Conservation (phyloP, 2,888 invertebrate species). For the Agrochola circellaris region DNA sequence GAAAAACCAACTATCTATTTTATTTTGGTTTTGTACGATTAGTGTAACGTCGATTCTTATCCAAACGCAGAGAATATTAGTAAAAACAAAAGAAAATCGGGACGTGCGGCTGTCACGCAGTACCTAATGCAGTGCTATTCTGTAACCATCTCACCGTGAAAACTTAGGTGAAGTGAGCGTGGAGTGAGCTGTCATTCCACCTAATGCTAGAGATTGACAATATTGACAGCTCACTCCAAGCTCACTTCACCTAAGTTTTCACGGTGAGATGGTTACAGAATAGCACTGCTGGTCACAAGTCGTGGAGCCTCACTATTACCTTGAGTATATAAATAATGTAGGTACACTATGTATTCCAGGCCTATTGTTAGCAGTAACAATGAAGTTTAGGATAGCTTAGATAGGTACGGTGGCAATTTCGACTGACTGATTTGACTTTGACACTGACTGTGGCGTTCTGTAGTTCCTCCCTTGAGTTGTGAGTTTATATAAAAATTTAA, state of each 20-base stretch:
- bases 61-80: constrained; percentile 38
- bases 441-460: neutral
- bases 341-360: constrained; percentile 24
- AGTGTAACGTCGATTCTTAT: constrained; percentile 23
- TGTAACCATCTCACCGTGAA: too few relatives aligned
- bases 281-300: constrained; percentile 68
- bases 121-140: too few relatives aligned
- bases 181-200: too few relatives aligned
- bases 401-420: neutral
- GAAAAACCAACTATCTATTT: too few relatives aligned
- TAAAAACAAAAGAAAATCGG: constrained; percentile 38
- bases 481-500: too few relatives aligned
- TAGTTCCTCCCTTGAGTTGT: too few relatives aligned
- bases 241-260: too few relatives aligned
- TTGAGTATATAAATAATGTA: constrained; percentile 36
- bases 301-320: constrained; percentile 34
- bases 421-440: constrained; percentile 16
- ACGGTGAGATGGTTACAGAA: too few relatives aligned
- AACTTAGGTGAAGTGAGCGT: too few relatives aligned
- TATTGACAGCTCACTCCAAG: too few relatives aligned
- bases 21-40: too few relatives aligned
- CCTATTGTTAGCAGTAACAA: constrained; percentile 45
- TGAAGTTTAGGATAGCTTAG: neutral
- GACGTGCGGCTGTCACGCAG: constrained; percentile 75
- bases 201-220: too few relatives aligned